Conservation (phyloP, 1,140 invertebrate species). For the Colletes gigas region DNA sequence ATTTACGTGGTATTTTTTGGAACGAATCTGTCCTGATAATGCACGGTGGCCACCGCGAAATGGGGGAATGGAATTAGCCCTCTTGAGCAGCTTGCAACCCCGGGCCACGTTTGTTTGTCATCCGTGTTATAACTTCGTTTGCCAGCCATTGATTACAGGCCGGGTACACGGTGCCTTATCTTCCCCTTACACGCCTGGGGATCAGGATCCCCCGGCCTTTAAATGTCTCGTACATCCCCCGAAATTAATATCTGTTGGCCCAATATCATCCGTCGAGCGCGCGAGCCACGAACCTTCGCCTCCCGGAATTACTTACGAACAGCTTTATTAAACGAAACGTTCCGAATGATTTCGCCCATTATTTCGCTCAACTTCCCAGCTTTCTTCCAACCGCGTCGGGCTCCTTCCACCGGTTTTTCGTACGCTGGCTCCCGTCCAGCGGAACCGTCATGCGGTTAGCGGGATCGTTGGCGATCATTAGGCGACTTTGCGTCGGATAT, state of each 20-base stretch:
- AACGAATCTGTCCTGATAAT: too few relatives aligned
- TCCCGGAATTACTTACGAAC: conserved; percentile 55
- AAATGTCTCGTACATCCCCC: conserved; percentile 78
- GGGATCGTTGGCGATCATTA: conserved; percentile 5
- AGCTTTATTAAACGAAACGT: conserved; percentile 66
- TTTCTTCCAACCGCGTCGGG: neutral
- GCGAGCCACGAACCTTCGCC: conserved; percentile 24
- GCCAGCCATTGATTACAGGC: conserved; percentile 75
- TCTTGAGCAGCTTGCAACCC: neutral
- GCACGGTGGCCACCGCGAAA: too few relatives aligned
- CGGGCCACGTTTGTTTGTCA: conserved; percentile 56
- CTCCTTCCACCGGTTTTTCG: neutral
- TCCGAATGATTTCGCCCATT: conserved; percentile 41
- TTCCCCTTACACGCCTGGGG: conserved; percentile 76
- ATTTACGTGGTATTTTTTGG: too few relatives aligned
- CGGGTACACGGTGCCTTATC: conserved; percentile 76
- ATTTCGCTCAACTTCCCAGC: neutral
- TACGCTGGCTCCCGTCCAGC: neutral
- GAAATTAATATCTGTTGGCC: conserved; percentile 80
- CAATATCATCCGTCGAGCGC: conserved; percentile 74
- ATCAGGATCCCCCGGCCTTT: conserved; percentile 73
- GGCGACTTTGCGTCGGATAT: neutral
- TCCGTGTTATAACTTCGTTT: conserved; percentile 60
- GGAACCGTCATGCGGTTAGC: conserved; percentile 6
- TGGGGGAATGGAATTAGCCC: conserved; percentile 1